Conservation (phyloP, 2,113 vertebrate genomes). For the Psittacus erithacus region DNA sequence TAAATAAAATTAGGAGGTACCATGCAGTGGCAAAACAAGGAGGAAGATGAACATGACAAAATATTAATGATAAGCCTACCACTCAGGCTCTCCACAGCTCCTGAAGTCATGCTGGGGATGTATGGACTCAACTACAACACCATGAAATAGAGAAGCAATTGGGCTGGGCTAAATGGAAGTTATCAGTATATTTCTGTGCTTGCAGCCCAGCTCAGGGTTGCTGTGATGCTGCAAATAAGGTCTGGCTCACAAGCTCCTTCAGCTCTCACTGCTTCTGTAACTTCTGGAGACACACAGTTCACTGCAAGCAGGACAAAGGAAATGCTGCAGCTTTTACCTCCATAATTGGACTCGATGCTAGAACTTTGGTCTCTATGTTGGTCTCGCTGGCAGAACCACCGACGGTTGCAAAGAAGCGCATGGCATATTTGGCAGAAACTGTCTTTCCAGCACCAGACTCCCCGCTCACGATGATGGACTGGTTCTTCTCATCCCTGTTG, state of each 20-base stretch:
- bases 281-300: neutral
- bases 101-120: neutral
- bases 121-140: neutral
- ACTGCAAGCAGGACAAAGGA: neutral
- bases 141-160: neutral
- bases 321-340: conserved; percentile 78
- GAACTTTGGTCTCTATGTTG: conserved; percentile 92
- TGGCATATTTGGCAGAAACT: conserved; percentile 94
- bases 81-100: neutral
- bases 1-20: neutral
- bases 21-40: neutral
- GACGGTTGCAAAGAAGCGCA: conserved; percentile 92
- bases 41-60: neutral
- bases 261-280: accelerated
- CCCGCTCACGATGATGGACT: conserved; percentile 96
- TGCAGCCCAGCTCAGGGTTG: neutral
- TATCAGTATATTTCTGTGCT: accelerated
- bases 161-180: neutral
- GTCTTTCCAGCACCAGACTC: conserved; percentile 97
- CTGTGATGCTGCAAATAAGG: neutral
- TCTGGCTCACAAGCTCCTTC: accelerated
- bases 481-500: conserved; percentile 93
- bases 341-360: conserved; percentile 95
- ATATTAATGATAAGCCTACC: neutral
- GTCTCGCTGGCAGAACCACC: conserved; percentile 87